These are phyloP conservation scores for Diarsia dahlii DNA, from an alignment of 2,888 invertebrate species.

Conservation along the genomic window DNA sequence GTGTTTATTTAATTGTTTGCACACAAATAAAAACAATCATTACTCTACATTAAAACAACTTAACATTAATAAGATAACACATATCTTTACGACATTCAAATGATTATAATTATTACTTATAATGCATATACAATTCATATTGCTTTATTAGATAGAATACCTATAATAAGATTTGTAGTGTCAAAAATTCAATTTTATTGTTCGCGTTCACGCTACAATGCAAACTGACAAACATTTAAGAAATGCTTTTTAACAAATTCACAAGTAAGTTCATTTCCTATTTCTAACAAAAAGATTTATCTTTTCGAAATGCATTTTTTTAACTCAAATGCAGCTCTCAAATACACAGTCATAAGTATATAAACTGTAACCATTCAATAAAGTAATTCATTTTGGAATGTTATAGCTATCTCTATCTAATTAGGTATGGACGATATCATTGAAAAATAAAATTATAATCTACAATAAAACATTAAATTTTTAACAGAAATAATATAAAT, in stretches of 20 bases:
- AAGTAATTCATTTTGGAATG: slow-evolving; percentile 75
- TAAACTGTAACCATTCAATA: slow-evolving; percentile 54
- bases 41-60: slow-evolving; percentile 70
- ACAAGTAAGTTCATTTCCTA: slow-evolving; percentile 54
- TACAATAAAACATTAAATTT: slow-evolving; percentile 66
- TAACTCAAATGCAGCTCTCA: slow-evolving; percentile 34
- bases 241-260: slow-evolving; percentile 52
- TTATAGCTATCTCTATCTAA: slow-evolving; percentile 77
- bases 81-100: slow-evolving; percentile 59
- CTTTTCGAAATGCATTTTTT: slow-evolving; percentile 33
- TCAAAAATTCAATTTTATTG: slow-evolving; percentile 45
- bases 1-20: slow-evolving; percentile 84
- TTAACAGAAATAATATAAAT: slow-evolving; percentile 70
- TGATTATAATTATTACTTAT: slow-evolving; percentile 55
- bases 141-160: slow-evolving; percentile 65
- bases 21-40: slow-evolving; percentile 75
- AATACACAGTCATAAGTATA: slow-evolving; percentile 38
- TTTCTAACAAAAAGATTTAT: slow-evolving; percentile 64
- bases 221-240: slow-evolving; percentile 37
- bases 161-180: slow-evolving; percentile 52
- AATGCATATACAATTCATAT: slow-evolving; percentile 62
- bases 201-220: slow-evolving; percentile 43
- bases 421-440: slow-evolving; percentile 64
- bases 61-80: slow-evolving; percentile 59
- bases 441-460: slow-evolving; percentile 69